A percentile compares a stretch with the other conserved stretches of the same genome.
phyloP scores from a whole-genome alignment of 2,113 vertebrate genomes.

The Burhinus oedicnemus region DNA sequence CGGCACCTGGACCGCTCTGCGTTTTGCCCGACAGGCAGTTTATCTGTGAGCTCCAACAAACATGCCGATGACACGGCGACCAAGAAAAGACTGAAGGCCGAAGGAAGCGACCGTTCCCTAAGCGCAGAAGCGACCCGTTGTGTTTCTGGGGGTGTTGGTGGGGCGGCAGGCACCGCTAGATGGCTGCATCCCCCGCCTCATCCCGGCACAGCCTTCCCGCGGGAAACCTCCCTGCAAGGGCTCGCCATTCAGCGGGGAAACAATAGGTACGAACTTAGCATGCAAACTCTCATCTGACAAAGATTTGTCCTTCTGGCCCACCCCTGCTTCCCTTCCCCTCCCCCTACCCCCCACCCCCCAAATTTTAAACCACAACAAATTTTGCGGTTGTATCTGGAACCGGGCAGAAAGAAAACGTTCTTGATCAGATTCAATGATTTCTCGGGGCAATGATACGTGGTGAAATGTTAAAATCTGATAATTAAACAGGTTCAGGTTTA shows the following conservation, averaged over 20 bases:
- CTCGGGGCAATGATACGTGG: neutral
- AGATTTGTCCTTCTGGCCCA: neutral
- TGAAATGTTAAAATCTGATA: neutral
- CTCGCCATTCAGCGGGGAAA: neutral
- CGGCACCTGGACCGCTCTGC: accelerated
- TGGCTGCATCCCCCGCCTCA: neutral
- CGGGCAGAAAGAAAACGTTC: neutral
- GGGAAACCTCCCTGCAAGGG: neutral
- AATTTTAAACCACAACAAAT: neutral
- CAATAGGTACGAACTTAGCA: neutral
- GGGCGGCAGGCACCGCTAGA: neutral
- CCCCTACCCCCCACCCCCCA: accelerated
- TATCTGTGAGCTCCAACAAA: neutral
- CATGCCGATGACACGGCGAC: accelerated
- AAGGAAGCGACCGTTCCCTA: neutral
- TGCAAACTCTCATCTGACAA: neutral
- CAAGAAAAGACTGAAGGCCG: neutral
- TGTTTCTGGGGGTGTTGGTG: neutral
- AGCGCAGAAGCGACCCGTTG: neutral
- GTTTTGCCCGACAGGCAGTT: neutral
- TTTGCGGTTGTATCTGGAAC: neutral
- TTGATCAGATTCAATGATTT: neutral
- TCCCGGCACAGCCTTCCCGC: neutral
- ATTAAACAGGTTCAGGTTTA: neutral
- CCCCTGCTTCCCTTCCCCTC: too few relatives aligned